Conservation (phyloP, 2,797 vertebrate genomes). For the Microctenopoma steveboyesi region DNA sequence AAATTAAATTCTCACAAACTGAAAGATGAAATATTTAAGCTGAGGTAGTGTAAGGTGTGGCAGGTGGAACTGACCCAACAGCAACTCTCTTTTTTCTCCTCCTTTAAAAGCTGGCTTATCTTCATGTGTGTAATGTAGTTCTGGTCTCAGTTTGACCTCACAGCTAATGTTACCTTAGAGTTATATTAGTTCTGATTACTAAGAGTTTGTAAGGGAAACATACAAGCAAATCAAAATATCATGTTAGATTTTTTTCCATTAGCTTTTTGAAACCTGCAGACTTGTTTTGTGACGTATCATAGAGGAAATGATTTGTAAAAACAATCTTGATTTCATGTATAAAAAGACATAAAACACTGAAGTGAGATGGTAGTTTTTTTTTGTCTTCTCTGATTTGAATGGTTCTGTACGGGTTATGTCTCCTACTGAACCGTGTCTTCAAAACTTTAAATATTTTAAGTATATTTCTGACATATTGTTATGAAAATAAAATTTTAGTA, state of each 20-base stretch:
- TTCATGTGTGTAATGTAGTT: too few species aligned
- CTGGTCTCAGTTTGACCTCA: too few species aligned
- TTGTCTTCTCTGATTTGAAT: neutral
- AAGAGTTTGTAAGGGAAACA: neutral
- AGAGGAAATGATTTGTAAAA: neutral
- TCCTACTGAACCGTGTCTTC: constrained; percentile 15
- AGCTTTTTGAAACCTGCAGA: constrained; percentile 11
- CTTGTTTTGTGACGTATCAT: too few species aligned
- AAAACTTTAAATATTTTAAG: neutral
- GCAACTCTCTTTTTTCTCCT: constrained; percentile 30
- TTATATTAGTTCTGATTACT: too few species aligned
- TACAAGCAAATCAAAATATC: constrained; percentile 18
- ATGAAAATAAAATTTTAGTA: neutral
- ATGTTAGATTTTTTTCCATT: neutral
- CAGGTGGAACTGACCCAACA: constrained; percentile 21
- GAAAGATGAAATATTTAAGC: constrained; percentile 29
- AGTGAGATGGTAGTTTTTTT: neutral
- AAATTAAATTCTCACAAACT: constrained; percentile 1
- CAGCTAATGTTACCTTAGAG: too few species aligned
- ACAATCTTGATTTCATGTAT: neutral
- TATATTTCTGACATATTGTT: neutral
- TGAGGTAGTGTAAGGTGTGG: constrained; percentile 12
- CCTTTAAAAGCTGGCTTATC: neutral
- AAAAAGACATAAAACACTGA: constrained; percentile 7
- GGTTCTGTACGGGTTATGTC: neutral